Conservation (phyloP, 1,140 invertebrate genomes). For the Elymnias hypermnestra region DNA sequence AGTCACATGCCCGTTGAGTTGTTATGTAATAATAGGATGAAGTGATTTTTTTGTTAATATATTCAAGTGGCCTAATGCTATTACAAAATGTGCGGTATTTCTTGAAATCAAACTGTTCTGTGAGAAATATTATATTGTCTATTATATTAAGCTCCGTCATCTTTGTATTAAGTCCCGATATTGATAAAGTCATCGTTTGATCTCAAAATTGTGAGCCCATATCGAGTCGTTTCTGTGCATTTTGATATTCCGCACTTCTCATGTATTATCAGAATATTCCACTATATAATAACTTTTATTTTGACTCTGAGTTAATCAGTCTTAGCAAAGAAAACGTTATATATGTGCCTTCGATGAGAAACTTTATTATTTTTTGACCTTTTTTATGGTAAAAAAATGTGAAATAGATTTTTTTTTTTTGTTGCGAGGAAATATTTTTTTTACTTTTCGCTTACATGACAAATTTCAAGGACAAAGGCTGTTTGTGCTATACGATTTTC, state of each 20-base stretch:
- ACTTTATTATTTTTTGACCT: too few relatives aligned
- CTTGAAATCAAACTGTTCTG: constrained; percentile 23
- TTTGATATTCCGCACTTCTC: constrained; percentile 19
- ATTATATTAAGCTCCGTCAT: constrained; percentile 23
- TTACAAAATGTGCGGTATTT: constrained; percentile 38
- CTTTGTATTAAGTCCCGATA: constrained; percentile 24
- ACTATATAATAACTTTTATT: too few relatives aligned
- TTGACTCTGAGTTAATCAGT: too few relatives aligned
- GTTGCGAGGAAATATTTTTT: too few relatives aligned
- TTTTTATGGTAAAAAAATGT: too few relatives aligned
- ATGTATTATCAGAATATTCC: too few relatives aligned
- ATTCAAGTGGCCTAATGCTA: constrained; percentile 42
- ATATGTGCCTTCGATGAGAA: too few relatives aligned
- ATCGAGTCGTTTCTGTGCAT: constrained; percentile 19
- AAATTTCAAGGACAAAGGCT: constrained; percentile 1
- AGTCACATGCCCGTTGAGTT: constrained; percentile 1
- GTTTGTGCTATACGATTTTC: neutral
- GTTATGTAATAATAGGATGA: constrained; percentile 2
- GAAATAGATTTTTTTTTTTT: too few relatives aligned
- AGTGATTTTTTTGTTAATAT: constrained; percentile 10
- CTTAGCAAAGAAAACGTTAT: too few relatives aligned
- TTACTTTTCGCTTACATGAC: neutral
- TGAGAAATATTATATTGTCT: constrained; percentile 26
- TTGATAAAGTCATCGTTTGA: constrained; percentile 42
- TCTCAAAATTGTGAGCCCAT: constrained; percentile 60